These are phyloP conservation scores for Uria aalge DNA, from an alignment of 2,113 vertebrate genomes.

Conservation along the genomic window DNA sequence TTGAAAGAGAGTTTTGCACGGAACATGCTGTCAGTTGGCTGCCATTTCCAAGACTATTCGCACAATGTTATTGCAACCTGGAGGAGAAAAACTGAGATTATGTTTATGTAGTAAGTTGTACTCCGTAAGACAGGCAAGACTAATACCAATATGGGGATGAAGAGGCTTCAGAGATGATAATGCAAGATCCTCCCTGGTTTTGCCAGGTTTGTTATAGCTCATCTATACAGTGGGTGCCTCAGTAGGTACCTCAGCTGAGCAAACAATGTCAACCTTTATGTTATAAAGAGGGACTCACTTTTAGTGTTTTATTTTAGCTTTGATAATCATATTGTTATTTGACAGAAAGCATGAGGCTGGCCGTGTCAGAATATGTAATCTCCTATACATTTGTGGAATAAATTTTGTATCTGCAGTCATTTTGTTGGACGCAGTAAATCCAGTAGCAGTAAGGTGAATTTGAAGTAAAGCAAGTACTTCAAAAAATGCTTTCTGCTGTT, in stretches of 20 bases:
- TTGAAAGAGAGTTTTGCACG: not conserved
- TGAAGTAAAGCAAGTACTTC: not conserved
- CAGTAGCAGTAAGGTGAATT: not conserved
- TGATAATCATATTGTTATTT: not conserved
- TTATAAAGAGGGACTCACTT: not conserved
- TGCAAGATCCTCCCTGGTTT: not conserved
- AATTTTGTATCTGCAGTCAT: not conserved
- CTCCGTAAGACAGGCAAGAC: not conserved
- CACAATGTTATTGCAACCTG: not conserved
- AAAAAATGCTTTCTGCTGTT: not conserved
- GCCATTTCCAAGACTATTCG: not conserved
- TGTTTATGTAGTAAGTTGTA: not conserved
- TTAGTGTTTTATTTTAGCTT: slow-evolving; percentile 27
- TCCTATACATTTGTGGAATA: not conserved
- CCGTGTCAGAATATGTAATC: not conserved
- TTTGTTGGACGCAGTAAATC: not conserved
- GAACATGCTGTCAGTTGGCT: not conserved
- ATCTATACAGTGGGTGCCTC: not conserved
- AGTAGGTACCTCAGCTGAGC: not conserved
- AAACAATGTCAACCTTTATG: not conserved
- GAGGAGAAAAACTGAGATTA: not conserved
- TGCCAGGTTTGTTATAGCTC: not conserved
- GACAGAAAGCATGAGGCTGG: not conserved
- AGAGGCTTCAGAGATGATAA: not conserved
- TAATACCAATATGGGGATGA: not conserved